These are phyloP conservation scores for Etheostoma perlongum DNA, from an alignment of 2,797 vertebrate genomes.

Conservation along the genomic window DNA sequence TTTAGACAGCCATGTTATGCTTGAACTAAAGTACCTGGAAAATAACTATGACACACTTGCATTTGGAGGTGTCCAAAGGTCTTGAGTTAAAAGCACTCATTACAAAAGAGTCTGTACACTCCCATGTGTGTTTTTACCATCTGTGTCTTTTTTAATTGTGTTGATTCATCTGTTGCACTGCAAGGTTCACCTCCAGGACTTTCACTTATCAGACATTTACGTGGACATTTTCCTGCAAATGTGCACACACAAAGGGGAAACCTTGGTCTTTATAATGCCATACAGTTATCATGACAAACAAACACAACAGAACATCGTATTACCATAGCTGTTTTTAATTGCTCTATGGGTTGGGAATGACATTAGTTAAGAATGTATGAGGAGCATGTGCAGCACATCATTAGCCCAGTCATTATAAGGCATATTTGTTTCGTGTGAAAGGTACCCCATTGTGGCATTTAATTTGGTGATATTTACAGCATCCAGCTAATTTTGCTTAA, in stretches of 20 bases:
- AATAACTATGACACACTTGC: conserved; percentile 43
- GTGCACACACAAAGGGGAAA: not conserved
- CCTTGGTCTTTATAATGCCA: not conserved
- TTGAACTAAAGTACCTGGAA: conserved; percentile 55
- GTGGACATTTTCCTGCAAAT: not conserved
- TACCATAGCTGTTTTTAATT: not conserved
- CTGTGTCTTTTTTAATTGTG: conserved; percentile 33
- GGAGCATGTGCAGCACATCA: conserved; percentile 27
- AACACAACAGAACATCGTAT: not conserved
- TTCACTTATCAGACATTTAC: not conserved
- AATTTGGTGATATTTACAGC: conserved; percentile 69
- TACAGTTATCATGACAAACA: not conserved
- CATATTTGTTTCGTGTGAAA: conserved; percentile 41
- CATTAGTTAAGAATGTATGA: conserved; percentile 12
- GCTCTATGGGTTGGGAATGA: not conserved
- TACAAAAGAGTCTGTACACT: conserved; percentile 22
- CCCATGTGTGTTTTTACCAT: conserved; percentile 28
- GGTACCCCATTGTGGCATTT: conserved; percentile 51
- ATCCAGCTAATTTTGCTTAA: conserved; percentile 68
- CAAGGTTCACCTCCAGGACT: conserved; percentile 2
- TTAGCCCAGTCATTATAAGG: conserved; percentile 31
- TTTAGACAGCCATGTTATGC: conserved; percentile 54
- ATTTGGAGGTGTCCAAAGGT: conserved; percentile 57
- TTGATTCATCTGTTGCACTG: conserved; percentile 30
- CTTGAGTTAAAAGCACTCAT: conserved; percentile 53